Percentiles rank a stretch among this genome's conserved stretches.
These are phyloP conservation scores for Uria lomvia DNA, from an alignment of 2,113 vertebrate genomes.

Conservation along the genomic window DNA sequence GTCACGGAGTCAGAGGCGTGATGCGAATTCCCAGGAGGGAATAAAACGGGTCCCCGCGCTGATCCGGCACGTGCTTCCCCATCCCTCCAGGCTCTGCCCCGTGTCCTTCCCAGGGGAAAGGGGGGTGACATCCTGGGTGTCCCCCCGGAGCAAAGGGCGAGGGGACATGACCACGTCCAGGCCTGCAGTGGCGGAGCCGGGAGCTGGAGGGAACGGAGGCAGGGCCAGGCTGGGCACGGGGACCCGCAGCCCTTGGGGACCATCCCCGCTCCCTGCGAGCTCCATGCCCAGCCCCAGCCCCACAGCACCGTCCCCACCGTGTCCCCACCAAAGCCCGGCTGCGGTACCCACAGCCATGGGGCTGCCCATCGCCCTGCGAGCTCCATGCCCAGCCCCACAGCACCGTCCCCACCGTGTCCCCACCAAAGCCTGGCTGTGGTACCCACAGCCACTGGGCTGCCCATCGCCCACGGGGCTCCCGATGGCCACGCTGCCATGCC, in stretches of 20 bases:
- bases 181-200: not conserved
- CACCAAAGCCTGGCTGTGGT: not conserved
- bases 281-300: not conserved
- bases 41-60: fast-evolving
- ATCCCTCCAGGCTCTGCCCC: fast-evolving
- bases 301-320: fast-evolving
- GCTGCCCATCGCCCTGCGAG: not conserved
- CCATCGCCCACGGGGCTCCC: not conserved
- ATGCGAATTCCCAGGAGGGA: not conserved
- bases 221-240: not conserved
- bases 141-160: not conserved
- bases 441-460: not conserved
- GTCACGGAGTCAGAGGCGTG: fast-evolving
- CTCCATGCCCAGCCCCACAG: not conserved
- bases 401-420: fast-evolving
- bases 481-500: not conserved
- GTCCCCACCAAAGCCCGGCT: not conserved
- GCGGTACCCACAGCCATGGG: fast-evolving
- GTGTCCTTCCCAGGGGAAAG: not conserved
- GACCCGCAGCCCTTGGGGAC: not conserved
- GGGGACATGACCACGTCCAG: not conserved
- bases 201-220: not conserved
- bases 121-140: not conserved
- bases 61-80: not conserved
- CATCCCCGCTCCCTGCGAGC: fast-evolving